A percentile compares a stretch with the other conserved stretches of the same genome.
These are phyloP conservation scores for Sebastes minor DNA, from an alignment of 2,797 vertebrate species.

Conservation along the genomic window DNA sequence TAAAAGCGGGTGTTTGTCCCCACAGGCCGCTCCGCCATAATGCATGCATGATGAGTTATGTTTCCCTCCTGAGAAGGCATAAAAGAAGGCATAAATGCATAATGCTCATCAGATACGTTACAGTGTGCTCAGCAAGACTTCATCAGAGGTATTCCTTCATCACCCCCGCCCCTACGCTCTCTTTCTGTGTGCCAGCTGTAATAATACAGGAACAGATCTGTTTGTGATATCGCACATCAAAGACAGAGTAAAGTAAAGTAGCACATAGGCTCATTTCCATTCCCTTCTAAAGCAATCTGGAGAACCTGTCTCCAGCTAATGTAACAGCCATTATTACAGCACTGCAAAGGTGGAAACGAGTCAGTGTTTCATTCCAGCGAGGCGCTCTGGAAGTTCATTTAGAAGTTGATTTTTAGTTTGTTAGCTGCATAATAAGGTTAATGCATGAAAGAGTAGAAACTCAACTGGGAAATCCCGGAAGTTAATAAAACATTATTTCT, in stretches of 20 bases:
- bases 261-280: conserved; percentile 68
- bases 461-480: conserved; percentile 21
- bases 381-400: conserved; percentile 35
- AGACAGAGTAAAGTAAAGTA: conserved; percentile 57
- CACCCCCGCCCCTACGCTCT: background rate
- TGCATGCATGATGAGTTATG: conserved; percentile 51
- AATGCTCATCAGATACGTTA: conserved; percentile 64
- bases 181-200: conserved; percentile 52
- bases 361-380: conserved; percentile 7
- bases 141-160: conserved; percentile 28
- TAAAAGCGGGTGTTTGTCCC: conserved; percentile 16
- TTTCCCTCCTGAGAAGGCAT: conserved; percentile 45
- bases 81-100: conserved; percentile 55
- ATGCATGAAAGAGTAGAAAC: conserved; percentile 20
- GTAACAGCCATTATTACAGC: conserved; percentile 38
- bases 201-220: conserved; percentile 63
- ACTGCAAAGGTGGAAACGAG: conserved; percentile 37
- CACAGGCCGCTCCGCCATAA: background rate
- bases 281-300: conserved; percentile 47
- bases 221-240: conserved; percentile 70
- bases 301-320: conserved; percentile 47
- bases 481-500: conserved; percentile 36
- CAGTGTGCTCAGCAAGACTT: conserved; percentile 56
- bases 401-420: conserved; percentile 27
- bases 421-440: conserved; percentile 45